Base-by-base conservation (phyloP, 53 echinoderm and acorn worm genomes). In the Actinopyga echinites region DNA sequence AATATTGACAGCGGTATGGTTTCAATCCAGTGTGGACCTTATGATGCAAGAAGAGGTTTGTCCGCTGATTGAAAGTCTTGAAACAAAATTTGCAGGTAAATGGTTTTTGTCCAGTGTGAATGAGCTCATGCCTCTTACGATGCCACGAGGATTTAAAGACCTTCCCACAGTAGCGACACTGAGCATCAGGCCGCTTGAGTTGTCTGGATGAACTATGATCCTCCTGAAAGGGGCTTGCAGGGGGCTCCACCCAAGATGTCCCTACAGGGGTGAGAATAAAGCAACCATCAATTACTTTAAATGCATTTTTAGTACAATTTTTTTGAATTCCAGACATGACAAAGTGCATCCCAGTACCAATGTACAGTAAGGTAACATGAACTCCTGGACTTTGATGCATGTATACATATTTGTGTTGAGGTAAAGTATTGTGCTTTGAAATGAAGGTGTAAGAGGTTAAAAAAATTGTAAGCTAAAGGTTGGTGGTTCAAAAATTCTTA, bases 81-180 rank as follows among this genome's bases (percentile, higher is more conserved):
- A 65, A 74, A 32, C 96, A 96, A 36, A 85, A 75, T 15, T 78
- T 68, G 69, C 95, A 95, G 60, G 62, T 79, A 79, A 92, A 95
- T 2, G 95, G 95, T 64, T 96, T 96, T 74, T 89, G 89, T 24
- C 96, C 96, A n/a, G 91, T 93, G 81, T 96, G 96, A 33, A 96
- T 93, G 40, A 96, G 75, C 45, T 88, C 64, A 65, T 96, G 96
- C 12, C 89, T 89, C 65, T 86, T 89, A 53, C 93, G 92, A 62
- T 96, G 93, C 86, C 89, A 87, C 38, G 93, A 91, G 32, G 93
- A 93, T 84, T 91, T 91, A 84, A 96, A 96, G 38, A 82, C 79
- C 83, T 96, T 96, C 63, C 92, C 84, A 79, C 96, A 96, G 61
- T 89, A 45, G 62, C 73, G 30, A 86, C 96, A 96, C 49, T 1